A percentile compares a stretch with the other conserved stretches of the same genome.
These are phyloP conservation scores for Petrophora chlorosata DNA, from an alignment of 2,888 invertebrate genomes.

Conservation along the genomic window DNA sequence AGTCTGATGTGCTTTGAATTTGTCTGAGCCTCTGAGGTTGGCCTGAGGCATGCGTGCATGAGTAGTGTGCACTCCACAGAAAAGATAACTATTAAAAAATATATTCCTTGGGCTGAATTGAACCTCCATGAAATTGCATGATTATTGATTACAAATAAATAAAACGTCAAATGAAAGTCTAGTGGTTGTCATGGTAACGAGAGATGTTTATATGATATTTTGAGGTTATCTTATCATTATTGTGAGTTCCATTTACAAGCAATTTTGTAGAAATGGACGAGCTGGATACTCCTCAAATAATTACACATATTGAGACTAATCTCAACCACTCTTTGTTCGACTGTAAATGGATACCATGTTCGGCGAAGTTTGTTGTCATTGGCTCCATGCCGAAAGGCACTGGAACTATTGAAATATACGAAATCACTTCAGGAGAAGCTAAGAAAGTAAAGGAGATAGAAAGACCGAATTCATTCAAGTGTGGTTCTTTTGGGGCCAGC, in stretches of 20 bases:
- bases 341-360: slow-evolving; percentile 97
- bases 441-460: slow-evolving; percentile 88
- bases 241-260: too few relatives aligned
- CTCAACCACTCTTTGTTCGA: slow-evolving; percentile 95
- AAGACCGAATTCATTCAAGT: slow-evolving; percentile 94
- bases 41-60: too few relatives aligned
- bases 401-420: slow-evolving; percentile 93
- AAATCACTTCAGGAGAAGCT: slow-evolving; percentile 89
- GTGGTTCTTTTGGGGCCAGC: slow-evolving; percentile 96
- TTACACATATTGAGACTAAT: slow-evolving; percentile 92
- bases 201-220: slow-evolving; percentile 46
- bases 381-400: slow-evolving; percentile 94
- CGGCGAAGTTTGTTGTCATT: slow-evolving; percentile 95
- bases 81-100: too few relatives aligned
- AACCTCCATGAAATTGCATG: not conserved
- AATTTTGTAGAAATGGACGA: slow-evolving; percentile 52
- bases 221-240: slow-evolving; percentile 47
- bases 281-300: slow-evolving; percentile 93
- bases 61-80: too few relatives aligned
- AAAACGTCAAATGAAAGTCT: not conserved
- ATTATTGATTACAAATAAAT: not conserved
- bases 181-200: slow-evolving; percentile 58
- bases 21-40: too few relatives aligned
- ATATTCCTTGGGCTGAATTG: too few relatives aligned
- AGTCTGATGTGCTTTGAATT: too few relatives aligned